Percentiles rank a stretch among this genome's conserved stretches.
Evolutionary conservation across 2,888 invertebrate genomes (phyloP).

Genomic region (Bruchidius siliquastri): DNA sequence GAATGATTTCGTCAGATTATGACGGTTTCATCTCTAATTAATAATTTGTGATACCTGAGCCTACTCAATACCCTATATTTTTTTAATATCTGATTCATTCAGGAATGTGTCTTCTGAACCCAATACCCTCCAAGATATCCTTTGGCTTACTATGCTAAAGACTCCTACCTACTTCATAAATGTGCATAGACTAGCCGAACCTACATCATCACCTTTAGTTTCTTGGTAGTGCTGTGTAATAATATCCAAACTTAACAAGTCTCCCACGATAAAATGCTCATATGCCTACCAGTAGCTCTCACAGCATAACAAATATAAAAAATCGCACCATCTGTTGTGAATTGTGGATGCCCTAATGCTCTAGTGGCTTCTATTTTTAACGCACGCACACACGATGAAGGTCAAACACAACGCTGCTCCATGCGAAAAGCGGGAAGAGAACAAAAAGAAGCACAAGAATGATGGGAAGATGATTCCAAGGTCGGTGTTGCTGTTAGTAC

Average conservation of each 20-base stretch:
- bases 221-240: background rate
- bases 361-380: background rate
- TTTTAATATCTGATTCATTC: too few species aligned
- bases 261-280: background rate
- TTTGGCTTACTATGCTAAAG: too few species aligned
- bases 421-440: background rate
- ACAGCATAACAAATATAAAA: background rate
- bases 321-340: background rate
- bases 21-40: too few species aligned
- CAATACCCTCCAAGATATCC: too few species aligned
- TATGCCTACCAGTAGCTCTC: background rate
- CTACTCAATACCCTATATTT: too few species aligned
- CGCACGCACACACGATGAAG: background rate
- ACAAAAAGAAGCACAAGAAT: background rate
- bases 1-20: too few species aligned
- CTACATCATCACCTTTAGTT: too few species aligned
- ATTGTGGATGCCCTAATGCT: background rate
- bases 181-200: too few species aligned
- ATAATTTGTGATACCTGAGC: too few species aligned
- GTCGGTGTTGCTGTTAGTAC: background rate
- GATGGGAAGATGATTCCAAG: background rate
- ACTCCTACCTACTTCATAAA: too few species aligned
- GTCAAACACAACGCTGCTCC: background rate
- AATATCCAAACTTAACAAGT: background rate
- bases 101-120: too few species aligned